Conservation (phyloP, 1,140 invertebrate genomes). For the Neocloeon triangulifer region DNA sequence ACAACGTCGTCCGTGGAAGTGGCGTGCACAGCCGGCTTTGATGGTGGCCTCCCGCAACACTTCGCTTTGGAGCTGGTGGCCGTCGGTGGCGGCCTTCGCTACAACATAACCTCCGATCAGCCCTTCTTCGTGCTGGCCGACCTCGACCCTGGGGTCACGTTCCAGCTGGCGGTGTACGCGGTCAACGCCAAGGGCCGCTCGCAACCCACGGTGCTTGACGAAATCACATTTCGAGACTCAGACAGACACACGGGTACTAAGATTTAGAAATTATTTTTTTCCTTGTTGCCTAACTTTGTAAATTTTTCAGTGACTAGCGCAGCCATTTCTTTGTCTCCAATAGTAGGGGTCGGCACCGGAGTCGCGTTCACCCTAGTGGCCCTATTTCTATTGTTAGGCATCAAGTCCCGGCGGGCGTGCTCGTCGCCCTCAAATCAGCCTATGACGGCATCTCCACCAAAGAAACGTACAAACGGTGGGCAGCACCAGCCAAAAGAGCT, state of each 20-base stretch:
- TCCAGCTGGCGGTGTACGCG: conserved; percentile 47
- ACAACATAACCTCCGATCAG: conserved; percentile 35
- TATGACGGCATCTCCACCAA: background rate
- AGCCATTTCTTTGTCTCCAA: conserved; percentile 25
- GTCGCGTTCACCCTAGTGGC: conserved; percentile 24
- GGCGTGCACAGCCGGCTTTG: conserved; percentile 49
- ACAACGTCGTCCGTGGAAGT: conserved; percentile 51
- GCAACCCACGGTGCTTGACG: conserved; percentile 38
- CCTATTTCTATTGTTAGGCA: conserved; percentile 24
- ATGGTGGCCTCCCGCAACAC: conserved; percentile 60
- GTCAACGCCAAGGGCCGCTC: conserved; percentile 60
- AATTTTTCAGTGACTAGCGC: conserved; percentile 24
- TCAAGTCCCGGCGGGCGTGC: conserved; percentile 23
- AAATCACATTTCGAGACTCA: conserved; percentile 50
- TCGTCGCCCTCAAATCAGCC: background rate
- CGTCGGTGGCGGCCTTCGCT: conserved; percentile 10
- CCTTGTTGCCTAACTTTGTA: background rate
- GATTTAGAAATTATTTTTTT: conserved; percentile 5
- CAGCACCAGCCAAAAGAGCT: no score
- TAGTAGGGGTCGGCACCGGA: conserved; percentile 28
- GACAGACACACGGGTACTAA: conserved; percentile 62
- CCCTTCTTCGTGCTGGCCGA: conserved; percentile 42
- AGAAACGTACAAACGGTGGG: background rate
- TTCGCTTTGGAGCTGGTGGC: conserved; percentile 45
- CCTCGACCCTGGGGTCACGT: conserved; percentile 47